Base-by-base conservation (phyloP, 2,797 vertebrate species). In the Propithecus perrieri region DNA sequence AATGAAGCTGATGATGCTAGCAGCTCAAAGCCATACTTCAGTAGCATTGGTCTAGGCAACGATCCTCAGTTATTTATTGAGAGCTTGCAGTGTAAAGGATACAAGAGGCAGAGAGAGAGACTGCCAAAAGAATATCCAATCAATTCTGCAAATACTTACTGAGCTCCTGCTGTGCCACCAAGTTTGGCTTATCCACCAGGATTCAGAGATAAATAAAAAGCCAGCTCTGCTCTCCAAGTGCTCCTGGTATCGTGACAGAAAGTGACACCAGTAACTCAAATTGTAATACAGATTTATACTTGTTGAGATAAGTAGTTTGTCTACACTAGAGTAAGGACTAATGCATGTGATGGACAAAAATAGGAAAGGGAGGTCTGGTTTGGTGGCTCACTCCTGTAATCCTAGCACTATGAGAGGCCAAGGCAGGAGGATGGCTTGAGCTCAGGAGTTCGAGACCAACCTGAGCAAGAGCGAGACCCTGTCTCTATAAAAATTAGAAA, bases 261-360 rank as follows among this genome's bases (percentile, higher is more conserved):
- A 28, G 18, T 88, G 41, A 61, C 24, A 46, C 2, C 18, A 15
- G 5, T 38, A 28, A 95, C 22, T 33, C 24, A 83, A 24, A 55
- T 5, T 89, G 26, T 43, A 43, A 57, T 14, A n/a, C 0, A 57
- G n/a, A 22, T 1, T 1, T 18, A 13, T 1, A 1, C 7, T 26
- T 75, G 7, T 43, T 91, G 17, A 84, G 33, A 38, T 65, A 81
- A 89, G 38, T 8, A 33, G 26, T 22, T 59, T 53, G 5, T 6
- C 48, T 57, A 11, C 13, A n/a, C 24, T 33, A 78, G 35, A 59
- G 13, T 22, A 67, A 9, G 61, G 13, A 18, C 24, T 55, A 79
- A 50, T 28, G 7, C 7, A 28, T 43, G 38, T 43, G 28, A 43
- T 43, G 9, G 38, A 43, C 57, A 57, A 41, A 43, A 61, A 30